phyloP scores from a whole-genome alignment of 2,797 vertebrate genomes.

The Neosilurus mollespiculum region DNA sequence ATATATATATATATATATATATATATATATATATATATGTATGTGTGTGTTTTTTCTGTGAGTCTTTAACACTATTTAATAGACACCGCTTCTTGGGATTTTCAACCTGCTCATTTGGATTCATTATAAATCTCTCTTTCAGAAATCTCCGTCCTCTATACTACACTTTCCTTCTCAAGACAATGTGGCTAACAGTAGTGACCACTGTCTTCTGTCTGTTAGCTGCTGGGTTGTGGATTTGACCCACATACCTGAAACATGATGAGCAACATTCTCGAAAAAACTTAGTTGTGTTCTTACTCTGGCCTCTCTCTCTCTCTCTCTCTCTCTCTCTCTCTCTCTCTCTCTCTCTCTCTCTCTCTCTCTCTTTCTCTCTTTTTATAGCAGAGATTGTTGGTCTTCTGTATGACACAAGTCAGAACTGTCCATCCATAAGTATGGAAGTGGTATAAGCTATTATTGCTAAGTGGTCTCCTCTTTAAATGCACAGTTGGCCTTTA shows the following conservation, averaged over 20 bases:
- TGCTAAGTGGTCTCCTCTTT: background rate
- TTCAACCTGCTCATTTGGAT: background rate
- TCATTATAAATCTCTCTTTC: background rate
- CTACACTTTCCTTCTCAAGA: background rate
- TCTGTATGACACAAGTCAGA: background rate
- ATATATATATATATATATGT: no score
- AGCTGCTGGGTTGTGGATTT: conserved; percentile 20
- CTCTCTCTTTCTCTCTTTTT: no score
- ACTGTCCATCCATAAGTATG: background rate
- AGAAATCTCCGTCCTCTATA: background rate
- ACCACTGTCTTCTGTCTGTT: background rate
- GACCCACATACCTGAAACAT: conserved; percentile 30
- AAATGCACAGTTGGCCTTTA: no score
- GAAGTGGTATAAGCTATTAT: background rate
- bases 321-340: no score
- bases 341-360: no score
- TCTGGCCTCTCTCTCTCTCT: background rate
- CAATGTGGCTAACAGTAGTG: conserved; percentile 6
- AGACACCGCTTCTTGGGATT: background rate
- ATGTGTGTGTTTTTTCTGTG: background rate
- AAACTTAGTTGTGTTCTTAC: background rate
- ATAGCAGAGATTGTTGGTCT: background rate
- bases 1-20: no score
- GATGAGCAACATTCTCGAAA: conserved; percentile 40
- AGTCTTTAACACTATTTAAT: background rate